Evolutionary conservation across 2,797 vertebrate species (phyloP), one percentile per base, ranked within the genome.

Genomic region (Rhinatrema bivittatum): DNA sequence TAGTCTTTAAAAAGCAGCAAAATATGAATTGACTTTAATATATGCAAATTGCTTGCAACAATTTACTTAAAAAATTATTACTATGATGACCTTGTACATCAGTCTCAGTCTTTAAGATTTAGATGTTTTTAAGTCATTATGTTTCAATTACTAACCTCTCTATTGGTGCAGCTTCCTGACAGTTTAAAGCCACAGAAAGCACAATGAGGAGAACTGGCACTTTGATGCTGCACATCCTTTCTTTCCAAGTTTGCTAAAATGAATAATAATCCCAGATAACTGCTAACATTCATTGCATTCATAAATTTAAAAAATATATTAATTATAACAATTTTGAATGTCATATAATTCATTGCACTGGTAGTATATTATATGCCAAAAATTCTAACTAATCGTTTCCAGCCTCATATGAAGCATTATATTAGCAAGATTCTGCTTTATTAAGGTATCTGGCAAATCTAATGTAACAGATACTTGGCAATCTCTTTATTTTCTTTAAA

Each of bases 191-290:
- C 36, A 86, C 39, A 36, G 80, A 77, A 44, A 88, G 57, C 23
- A 74, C 29, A 31, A 87, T 62, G 39, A 91, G 61, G 55, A 84
- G 56, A 43, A 71, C 58, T 3, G 78, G 61, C 37, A 90, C 64
- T 62, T 79, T 90, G 39, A 82, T 68, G 60, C 72, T 68, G 68
- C 62, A 65, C 90, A 93, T 92, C 25, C 50, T 68, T 68, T 22
- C 56, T 64, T 50, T 40, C 36, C 34, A 45, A 41, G 32, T 57
- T 57, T 57, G n/a, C 63, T 75, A 68, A 28, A 65, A 73, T 59
- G 29, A 53, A 45, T 25, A n/a, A n/a, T n/a, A n/a, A n/a, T n/a
- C n/a, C n/a, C n/a, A n/a, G n/a, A n/a, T n/a, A n/a, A n/a, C n/a
- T n/a, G n/a, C n/a, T n/a, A 62, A 54, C 16, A 16, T 59, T 38